These are phyloP conservation scores for Danionella cerebrum DNA, from an alignment of 2,113 vertebrate species.

Conservation along the genomic window DNA sequence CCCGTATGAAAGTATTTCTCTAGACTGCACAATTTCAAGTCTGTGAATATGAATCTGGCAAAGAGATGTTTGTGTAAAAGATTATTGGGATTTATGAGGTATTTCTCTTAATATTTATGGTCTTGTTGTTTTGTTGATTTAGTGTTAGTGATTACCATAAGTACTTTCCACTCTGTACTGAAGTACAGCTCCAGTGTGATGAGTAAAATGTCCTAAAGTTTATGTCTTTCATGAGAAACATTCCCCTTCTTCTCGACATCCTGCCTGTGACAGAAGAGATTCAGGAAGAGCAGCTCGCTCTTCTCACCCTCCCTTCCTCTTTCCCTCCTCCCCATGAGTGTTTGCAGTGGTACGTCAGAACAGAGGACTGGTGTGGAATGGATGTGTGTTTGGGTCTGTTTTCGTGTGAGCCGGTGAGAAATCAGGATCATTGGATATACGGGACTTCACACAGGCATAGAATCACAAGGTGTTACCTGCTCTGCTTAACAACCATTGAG, in stretches of 20 bases:
- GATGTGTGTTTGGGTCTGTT: neutral
- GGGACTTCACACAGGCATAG: slow-evolving; percentile 2
- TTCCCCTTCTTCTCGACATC: neutral
- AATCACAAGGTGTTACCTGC: neutral
- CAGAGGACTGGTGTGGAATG: neutral
- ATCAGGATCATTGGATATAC: slow-evolving; percentile 2
- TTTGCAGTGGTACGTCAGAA: slow-evolving; percentile 13
- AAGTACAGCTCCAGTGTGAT: neutral
- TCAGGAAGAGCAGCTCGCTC: neutral
- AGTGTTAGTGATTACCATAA: no score
- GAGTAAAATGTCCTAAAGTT: neutral
- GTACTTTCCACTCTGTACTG: no score
- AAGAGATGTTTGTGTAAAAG: no score
- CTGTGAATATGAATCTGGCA: neutral
- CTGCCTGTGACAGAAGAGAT: slow-evolving; percentile 6
- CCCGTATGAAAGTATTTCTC: neutral
- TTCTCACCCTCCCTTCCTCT: slow-evolving; percentile 21
- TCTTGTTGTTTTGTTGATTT: no score
- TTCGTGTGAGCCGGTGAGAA: slow-evolving; percentile 13
- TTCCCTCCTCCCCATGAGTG: neutral
- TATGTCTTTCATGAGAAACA: neutral
- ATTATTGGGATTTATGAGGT: neutral
- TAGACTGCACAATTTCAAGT: neutral
- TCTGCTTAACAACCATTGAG: neutral
- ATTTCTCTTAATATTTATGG: neutral